Evolutionary conservation across 2,888 invertebrate species (phyloP).

Genomic region (Parnassius apollo): DNA sequence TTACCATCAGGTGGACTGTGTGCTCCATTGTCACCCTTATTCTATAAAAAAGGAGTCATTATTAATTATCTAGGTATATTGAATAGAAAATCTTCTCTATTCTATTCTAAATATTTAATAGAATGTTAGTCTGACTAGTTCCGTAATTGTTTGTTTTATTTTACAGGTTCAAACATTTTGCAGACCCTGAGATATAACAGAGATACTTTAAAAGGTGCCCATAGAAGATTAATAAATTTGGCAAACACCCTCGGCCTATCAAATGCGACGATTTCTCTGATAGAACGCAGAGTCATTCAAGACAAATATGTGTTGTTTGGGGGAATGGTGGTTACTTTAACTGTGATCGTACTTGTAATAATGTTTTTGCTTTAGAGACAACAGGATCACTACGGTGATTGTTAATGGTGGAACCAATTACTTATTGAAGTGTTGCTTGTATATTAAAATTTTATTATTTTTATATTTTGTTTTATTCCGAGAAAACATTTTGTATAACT

Average conservation of each 20-base stretch:
- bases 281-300: constrained; percentile 92
- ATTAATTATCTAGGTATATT: too few species aligned
- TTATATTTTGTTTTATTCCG: not conserved
- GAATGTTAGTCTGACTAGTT: too few species aligned
- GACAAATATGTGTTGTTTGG: constrained; percentile 94
- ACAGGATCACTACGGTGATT: constrained; percentile 2
- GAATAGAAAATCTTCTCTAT: too few species aligned
- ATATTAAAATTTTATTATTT: constrained; percentile 11
- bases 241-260: constrained; percentile 96
- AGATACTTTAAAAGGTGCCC: constrained; percentile 91
- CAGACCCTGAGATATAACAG: constrained; percentile 92
- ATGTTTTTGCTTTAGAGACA: constrained; percentile 70
- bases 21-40: too few species aligned
- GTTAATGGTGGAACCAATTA: constrained; percentile 1
- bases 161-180: constrained; percentile 86
- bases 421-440: constrained; percentile 13
- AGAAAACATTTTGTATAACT: not conserved
- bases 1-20: too few species aligned
- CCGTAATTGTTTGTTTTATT: constrained; percentile 16
- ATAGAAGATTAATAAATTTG: constrained; percentile 91
- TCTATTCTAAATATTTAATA: too few species aligned
- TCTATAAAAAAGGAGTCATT: too few species aligned
- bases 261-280: constrained; percentile 96
- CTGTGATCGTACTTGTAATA: constrained; percentile 90
- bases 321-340: constrained; percentile 91